phyloP scores from a whole-genome alignment of 2,888 invertebrate genomes.

The Drosophila parthenogenetica region DNA sequence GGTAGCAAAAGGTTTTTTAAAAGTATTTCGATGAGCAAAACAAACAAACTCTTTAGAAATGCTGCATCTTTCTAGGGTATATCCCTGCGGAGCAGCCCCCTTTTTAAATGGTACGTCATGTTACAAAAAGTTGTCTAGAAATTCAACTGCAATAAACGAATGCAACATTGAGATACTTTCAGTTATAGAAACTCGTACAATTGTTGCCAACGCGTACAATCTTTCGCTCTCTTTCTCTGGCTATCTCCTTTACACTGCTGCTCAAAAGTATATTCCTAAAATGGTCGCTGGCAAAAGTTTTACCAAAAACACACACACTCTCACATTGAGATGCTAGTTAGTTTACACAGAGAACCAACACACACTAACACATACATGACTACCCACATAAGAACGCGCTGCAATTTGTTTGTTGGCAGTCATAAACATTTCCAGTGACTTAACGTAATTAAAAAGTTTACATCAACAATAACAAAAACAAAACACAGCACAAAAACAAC shows the following conservation, averaged over 20 bases:
- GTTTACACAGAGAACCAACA: conserved; percentile 7
- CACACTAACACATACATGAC: conserved; percentile 9
- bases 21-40: no score
- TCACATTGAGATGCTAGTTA: conserved; percentile 21
- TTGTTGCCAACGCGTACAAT: conserved; percentile 23
- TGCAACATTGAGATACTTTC: conserved; percentile 62
- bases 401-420: conserved; percentile 49
- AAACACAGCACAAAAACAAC: conserved; percentile 1
- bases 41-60: no score
- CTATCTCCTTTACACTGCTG: not conserved
- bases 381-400: conserved; percentile 31
- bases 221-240: not conserved
- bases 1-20: no score
- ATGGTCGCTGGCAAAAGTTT: conserved; percentile 40
- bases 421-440: conserved; percentile 54
- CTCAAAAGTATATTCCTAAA: conserved; percentile 34
- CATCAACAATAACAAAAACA: conserved; percentile 34
- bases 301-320: conserved; percentile 8
- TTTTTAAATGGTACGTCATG: conserved; percentile 1
- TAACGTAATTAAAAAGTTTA: conserved; percentile 72
- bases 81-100: not conserved
- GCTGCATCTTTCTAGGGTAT: not conserved
- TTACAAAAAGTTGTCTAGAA: conserved; percentile 35
- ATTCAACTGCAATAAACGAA: conserved; percentile 49
- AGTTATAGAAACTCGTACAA: conserved; percentile 30